These are phyloP conservation scores for Zootermopsis nevadensis DNA, from an alignment of 2,888 invertebrate species.

Conservation along the genomic window DNA sequence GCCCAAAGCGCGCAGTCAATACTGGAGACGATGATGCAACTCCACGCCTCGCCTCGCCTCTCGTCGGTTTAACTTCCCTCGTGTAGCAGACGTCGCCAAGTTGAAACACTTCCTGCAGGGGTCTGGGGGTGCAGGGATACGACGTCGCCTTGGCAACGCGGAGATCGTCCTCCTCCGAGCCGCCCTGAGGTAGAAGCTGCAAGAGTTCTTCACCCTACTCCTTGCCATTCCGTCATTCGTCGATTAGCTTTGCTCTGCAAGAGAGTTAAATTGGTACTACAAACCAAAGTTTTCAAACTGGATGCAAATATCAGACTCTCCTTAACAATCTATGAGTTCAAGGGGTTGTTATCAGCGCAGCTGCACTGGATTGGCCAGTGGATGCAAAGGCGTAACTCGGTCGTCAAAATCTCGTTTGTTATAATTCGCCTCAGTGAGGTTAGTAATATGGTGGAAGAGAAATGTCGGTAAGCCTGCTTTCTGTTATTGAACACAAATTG, in stretches of 20 bases:
- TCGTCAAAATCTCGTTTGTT: too few relatives aligned
- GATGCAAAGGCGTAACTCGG: too few relatives aligned
- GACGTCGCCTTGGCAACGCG: conserved; percentile 20
- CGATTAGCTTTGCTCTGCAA: neutral
- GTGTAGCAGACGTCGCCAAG: neutral
- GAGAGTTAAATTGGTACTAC: too few relatives aligned
- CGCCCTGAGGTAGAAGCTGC: neutral
- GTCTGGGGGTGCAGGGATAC: neutral
- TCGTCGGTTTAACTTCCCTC: neutral
- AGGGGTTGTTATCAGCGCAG: too few relatives aligned
- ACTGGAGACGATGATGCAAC: neutral
- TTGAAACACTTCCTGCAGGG: conserved; percentile 10
- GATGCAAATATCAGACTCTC: too few relatives aligned
- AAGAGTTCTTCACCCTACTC: neutral
- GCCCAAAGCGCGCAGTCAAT: neutral
- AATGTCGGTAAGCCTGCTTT: too few relatives aligned
- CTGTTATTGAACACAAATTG: too few relatives aligned
- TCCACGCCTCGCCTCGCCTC: neutral
- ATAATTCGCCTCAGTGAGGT: too few relatives aligned
- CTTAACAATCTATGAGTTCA: too few relatives aligned
- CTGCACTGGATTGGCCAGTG: too few relatives aligned
- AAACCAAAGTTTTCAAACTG: too few relatives aligned
- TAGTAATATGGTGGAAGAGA: too few relatives aligned
- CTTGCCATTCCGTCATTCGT: neutral
- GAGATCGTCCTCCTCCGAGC: neutral